A percentile compares a stretch with the other conserved stretches of the same genome.
These are phyloP conservation scores for Gortyna flavago DNA, from an alignment of 2,888 invertebrate genomes.

Conservation along the genomic window DNA sequence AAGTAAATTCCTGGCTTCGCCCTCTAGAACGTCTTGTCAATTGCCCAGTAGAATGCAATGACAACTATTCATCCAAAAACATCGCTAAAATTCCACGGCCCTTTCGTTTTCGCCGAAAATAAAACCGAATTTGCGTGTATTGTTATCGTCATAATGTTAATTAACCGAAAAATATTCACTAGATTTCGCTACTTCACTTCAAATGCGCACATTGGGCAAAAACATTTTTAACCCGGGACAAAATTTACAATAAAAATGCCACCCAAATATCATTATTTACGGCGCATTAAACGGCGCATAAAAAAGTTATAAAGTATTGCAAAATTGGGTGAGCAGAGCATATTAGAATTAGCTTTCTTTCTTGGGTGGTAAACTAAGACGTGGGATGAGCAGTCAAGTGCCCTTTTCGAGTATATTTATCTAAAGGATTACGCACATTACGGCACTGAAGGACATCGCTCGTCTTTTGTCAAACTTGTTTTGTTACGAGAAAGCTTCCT, in stretches of 20 bases:
- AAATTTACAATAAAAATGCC: conserved; percentile 71
- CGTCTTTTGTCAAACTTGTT: conserved; percentile 75
- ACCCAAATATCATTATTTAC: conserved; percentile 74
- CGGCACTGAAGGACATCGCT: conserved; percentile 68
- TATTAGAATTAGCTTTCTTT: conserved; percentile 62
- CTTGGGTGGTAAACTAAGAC: conserved; percentile 79
- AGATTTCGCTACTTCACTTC: conserved; percentile 45
- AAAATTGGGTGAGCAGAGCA: conserved; percentile 72
- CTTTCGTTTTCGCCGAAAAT: conserved; percentile 41
- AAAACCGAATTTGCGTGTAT: conserved; percentile 43
- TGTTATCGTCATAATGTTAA: conserved; percentile 50
- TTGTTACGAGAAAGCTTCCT: conserved; percentile 73
- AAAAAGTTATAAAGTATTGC: conserved; percentile 68
- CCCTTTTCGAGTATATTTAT: conserved; percentile 82
- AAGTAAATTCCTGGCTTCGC: background rate
- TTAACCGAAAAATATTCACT: conserved; percentile 52
- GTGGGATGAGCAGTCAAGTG: conserved; percentile 73
- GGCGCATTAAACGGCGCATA: conserved; percentile 65
- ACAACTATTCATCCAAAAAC: conserved; percentile 8
- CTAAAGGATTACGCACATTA: conserved; percentile 87
- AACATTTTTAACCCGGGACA: conserved; percentile 44
- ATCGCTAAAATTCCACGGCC: background rate
- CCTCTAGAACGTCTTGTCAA: too few relatives aligned
- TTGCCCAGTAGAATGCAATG: background rate
- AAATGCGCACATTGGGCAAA: conserved; percentile 65